Evolutionary conservation across 2,888 invertebrate genomes (phyloP).

Genomic region (Cerceris ruficornis): DNA sequence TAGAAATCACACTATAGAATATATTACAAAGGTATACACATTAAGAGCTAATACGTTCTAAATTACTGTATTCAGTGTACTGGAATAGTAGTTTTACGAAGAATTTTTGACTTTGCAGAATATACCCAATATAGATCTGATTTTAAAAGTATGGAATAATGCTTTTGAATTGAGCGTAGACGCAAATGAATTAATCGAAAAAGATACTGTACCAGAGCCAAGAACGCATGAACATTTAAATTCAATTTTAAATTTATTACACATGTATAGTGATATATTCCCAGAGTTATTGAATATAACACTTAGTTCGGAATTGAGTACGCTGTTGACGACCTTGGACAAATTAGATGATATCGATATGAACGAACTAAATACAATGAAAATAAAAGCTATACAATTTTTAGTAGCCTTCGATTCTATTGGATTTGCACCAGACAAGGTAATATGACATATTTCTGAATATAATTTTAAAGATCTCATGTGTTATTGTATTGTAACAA

Average conservation of each 20-base stretch:
- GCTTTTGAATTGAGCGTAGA: conserved; percentile 56
- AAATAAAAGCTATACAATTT: conserved; percentile 81
- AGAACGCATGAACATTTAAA: conserved; percentile 66
- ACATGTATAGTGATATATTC: conserved; percentile 83
- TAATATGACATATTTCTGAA: no score
- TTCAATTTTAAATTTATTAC: conserved; percentile 84
- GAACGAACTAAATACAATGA: conserved; percentile 67
- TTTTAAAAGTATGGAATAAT: conserved; percentile 78
- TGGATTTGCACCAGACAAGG: conserved; percentile 74
- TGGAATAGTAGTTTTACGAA: not conserved
- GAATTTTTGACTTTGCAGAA: conserved; percentile 59
- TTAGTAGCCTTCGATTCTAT: conserved; percentile 77
- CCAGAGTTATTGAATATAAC: conserved; percentile 82
- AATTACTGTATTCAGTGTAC: not conserved
- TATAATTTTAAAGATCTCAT: conserved; percentile 7
- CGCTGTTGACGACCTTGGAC: conserved; percentile 63
- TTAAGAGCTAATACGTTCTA: not conserved
- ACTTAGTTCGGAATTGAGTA: conserved; percentile 53
- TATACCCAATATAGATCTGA: conserved; percentile 77
- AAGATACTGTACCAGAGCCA: conserved; percentile 47
- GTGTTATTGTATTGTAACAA: not conserved
- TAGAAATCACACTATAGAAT: conserved; percentile 62
- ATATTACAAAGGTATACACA: conserved; percentile 67
- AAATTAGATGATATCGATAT: conserved; percentile 41
- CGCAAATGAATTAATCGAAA: conserved; percentile 41